Percentiles rank a stretch among this genome's conserved stretches.
Conservation (phyloP, 2,888 invertebrate species). For the Leptinotarsa haldemani region DNA sequence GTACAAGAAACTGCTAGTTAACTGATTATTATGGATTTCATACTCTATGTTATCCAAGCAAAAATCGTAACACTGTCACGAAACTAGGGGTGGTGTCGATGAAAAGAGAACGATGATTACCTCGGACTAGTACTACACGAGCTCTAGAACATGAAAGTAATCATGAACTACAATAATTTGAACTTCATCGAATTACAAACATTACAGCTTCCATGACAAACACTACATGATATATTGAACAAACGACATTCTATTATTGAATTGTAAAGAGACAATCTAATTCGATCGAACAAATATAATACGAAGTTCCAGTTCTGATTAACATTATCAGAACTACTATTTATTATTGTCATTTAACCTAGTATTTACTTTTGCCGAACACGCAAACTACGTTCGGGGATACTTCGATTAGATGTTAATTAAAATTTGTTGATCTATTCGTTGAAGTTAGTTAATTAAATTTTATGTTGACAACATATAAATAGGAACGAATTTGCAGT, state of each 20-base stretch:
- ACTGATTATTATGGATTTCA: too few relatives aligned
- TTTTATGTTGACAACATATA: slow-evolving; percentile 49
- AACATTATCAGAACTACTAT: slow-evolving; percentile 47
- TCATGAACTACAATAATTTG: too few relatives aligned
- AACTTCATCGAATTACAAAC: too few relatives aligned
- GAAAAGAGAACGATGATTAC: too few relatives aligned
- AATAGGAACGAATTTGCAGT: slow-evolving; percentile 38
- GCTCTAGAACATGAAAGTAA: too few relatives aligned
- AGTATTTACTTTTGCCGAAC: slow-evolving; percentile 47
- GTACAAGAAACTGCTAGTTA: too few relatives aligned
- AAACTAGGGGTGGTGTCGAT: too few relatives aligned
- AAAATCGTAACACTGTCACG: too few relatives aligned
- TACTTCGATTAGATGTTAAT: slow-evolving; percentile 50
- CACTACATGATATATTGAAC: background rate
- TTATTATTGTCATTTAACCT: slow-evolving; percentile 49
- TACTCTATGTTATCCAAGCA: too few relatives aligned
- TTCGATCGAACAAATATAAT: slow-evolving; percentile 44
- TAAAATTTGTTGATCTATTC: slow-evolving; percentile 50
- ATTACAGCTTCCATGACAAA: background rate
- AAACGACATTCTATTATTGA: slow-evolving; percentile 2
- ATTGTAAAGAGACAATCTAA: slow-evolving; percentile 33
- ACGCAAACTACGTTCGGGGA: slow-evolving; percentile 47
- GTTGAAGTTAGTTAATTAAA: slow-evolving; percentile 50
- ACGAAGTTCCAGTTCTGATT: slow-evolving; percentile 42
- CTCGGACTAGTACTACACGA: too few relatives aligned